A percentile compares a stretch with the other conserved stretches of the same genome.
These are phyloP conservation scores for Cepaea hortensis DNA, from an alignment of 2,888 invertebrate genomes.

Conservation along the genomic window DNA sequence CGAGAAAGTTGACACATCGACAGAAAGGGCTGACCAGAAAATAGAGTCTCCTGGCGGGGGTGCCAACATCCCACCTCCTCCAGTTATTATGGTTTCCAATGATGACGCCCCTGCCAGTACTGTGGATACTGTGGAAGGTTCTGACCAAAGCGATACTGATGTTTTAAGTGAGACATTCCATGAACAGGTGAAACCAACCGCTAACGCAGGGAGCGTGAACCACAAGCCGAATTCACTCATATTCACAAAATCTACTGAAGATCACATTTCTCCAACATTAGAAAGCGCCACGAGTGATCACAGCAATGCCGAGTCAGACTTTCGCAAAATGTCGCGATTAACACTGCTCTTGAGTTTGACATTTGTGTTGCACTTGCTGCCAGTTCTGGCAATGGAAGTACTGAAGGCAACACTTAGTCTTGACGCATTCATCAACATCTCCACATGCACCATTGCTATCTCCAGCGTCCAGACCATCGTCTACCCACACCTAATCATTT, in stretches of 20 bases:
- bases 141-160: neutral
- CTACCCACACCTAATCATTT: slow-evolving; percentile 67
- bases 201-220: neutral
- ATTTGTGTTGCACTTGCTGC: slow-evolving; percentile 64
- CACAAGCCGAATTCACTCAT: slow-evolving; percentile 40
- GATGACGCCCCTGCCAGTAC: slow-evolving; percentile 28
- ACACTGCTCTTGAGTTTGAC: slow-evolving; percentile 61
- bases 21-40: neutral
- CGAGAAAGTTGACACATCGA: slow-evolving; percentile 7
- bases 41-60: neutral
- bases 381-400: slow-evolving; percentile 65
- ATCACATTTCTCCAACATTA: slow-evolving; percentile 29
- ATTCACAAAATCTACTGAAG: slow-evolving; percentile 18
- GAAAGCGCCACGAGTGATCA: slow-evolving; percentile 36
- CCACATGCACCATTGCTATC: slow-evolving; percentile 65
- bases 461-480: slow-evolving; percentile 68
- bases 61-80: slow-evolving; percentile 33
- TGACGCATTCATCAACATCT: slow-evolving; percentile 63
- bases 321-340: slow-evolving; percentile 58
- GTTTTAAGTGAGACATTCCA: slow-evolving; percentile 28
- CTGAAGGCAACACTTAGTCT: slow-evolving; percentile 56
- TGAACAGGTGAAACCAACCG: neutral
- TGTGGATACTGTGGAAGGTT: neutral
- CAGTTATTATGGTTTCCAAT: slow-evolving; percentile 54
- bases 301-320: slow-evolving; percentile 41